Evolutionary conservation across 2,888 invertebrate genomes (phyloP), one percentile per base, ranked within the genome.

Genomic region (Tiliacea aurago): DNA sequence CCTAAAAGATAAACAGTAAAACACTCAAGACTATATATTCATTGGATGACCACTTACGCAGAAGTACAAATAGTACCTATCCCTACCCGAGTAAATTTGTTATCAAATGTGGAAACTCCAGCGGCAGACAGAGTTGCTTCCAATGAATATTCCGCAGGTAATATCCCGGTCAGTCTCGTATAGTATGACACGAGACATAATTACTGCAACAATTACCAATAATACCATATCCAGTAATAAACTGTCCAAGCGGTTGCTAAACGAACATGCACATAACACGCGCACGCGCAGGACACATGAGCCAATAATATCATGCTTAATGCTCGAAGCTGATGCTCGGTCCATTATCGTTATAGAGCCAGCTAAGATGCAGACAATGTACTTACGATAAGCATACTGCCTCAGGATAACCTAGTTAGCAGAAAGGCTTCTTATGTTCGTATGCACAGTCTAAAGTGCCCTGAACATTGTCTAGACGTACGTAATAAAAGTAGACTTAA

Each of bases 361-460:
- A 84, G 85, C 88, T 91, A 88, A 93, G 93, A 94, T 92, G 90
- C 89, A 91, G 90, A 93, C 93, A 93, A 92, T 93, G 89, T 91
- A 81, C 82, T 70, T 70, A 63, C 83, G 93, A 94, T 94, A 94
- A 91, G 88, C 87, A 79, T 85, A 88, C 86, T 83, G 89, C 89
- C 87, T 77, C 77, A 77, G 88, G 90, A 88, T 91, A 90, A 89
- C 89, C 89, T 87, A 91, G 86, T 90, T 89, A 89, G 83, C 86
- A 81, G 84, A 81, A 80, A 82, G 80, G 73, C 79, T 82, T 78
- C 76, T 85, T 84, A 85, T 86, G 84, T 80, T 84, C 82, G 83
- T 86, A 87, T 71, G 70, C 71, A 76, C 66, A 55, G 68, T 69
- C 49, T 72, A 47, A 72, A 73, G 49, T 53, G 56, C 28, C 78